Base-by-base conservation (phyloP, 1,140 invertebrate genomes). In the Aphelenchoides besseyi region DNA sequence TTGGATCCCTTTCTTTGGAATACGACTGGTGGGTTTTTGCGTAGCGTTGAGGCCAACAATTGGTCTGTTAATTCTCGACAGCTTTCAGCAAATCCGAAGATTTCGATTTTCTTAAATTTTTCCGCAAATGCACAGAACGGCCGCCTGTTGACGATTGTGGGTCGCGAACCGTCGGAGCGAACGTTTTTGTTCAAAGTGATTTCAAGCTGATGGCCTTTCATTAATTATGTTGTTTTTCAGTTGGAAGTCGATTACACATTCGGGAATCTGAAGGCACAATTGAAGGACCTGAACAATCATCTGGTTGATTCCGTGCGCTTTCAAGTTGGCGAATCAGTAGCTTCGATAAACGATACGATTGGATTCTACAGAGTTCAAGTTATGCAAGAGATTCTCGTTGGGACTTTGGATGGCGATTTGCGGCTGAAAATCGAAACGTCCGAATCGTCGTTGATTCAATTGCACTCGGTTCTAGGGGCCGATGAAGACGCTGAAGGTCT, bases 1-100 rank as follows among this genome's bases (percentile, higher is more conserved):
- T 33, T 59, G 55, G 18, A 18, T 28, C 55, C 55, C 5, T 33
- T 59, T 28, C 18, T 59, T 5, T 59, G 55, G 55, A 59, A 59
- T 33, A 18, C 18, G 26, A 59, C 55, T 8, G 18, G 55, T 59
- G 18, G 23, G 5, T 33, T 8, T 23, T 23, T 48, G 12, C 5
- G 12, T 59, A n/a, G n/a, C n/a, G n/a, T n/a, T n/a, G n/a, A n/a
- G n/a, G n/a, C n/a, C n/a, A n/a, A n/a, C n/a, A n/a, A n/a, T n/a
- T n/a, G n/a, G n/a, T n/a, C n/a, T n/a, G n/a, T n/a, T n/a, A n/a
- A n/a, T n/a, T n/a, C n/a, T n/a, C n/a, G n/a, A n/a, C n/a, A n/a
- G n/a, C n/a, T 28, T 59, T 59, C 55, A 59, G 55, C 32, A 5
- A 18, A 59, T 33, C 55, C 55, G 32, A 8, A 28, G 5, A 8